Conservation (phyloP, 1,140 invertebrate species). For the Globodera rostochiensis region DNA sequence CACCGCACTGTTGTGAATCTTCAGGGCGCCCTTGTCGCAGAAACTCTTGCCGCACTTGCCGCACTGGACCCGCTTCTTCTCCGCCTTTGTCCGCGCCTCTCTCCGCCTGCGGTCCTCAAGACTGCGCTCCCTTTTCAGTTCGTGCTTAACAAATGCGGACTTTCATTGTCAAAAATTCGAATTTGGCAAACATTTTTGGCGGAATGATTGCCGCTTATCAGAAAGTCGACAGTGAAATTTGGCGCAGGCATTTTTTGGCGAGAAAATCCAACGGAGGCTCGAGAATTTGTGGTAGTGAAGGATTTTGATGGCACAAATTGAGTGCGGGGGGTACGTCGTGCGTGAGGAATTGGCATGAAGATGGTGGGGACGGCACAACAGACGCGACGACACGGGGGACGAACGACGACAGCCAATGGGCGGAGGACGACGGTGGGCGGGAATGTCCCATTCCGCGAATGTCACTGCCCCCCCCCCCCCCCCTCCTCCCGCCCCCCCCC, state of each 20-base stretch:
- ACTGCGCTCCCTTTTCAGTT: conserved; percentile 9
- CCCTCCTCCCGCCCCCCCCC: too few relatives aligned
- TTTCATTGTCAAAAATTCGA: background rate
- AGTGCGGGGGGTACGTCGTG: background rate
- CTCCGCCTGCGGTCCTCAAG: background rate
- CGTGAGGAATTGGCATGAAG: background rate
- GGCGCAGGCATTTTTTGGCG: background rate
- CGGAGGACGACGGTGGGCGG: background rate
- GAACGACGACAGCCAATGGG: background rate
- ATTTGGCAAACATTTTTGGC: background rate
- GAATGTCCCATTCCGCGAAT: background rate
- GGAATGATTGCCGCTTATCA: background rate
- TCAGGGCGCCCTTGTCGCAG: conserved; percentile 85
- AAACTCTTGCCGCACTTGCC: conserved; percentile 98
- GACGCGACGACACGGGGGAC: background rate
- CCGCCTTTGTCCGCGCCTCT: background rate
- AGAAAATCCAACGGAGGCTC: background rate
- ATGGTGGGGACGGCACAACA: background rate
- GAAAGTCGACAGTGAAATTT: background rate
- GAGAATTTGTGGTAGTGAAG: too few relatives aligned
- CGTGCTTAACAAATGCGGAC: conserved; percentile 5
- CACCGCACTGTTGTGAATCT: conserved; percentile 98
- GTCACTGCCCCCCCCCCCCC: background rate
- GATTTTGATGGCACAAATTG: background rate
- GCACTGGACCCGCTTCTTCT: conserved; percentile 80